phyloP scores from a whole-genome alignment of 2,888 invertebrate species.

The Tenthredo mesomela region DNA sequence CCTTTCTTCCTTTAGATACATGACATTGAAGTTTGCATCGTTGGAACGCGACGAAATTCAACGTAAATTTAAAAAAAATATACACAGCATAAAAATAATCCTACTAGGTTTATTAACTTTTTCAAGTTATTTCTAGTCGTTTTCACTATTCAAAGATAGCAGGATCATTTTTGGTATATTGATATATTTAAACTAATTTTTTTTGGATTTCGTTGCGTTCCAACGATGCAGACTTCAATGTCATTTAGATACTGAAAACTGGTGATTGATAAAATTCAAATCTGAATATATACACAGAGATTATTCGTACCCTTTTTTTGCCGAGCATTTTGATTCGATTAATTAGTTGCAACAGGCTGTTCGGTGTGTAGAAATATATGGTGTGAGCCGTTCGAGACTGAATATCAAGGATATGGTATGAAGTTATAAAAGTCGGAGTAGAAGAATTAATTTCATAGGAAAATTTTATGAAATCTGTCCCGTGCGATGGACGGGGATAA shows the following conservation, averaged over 20 bases:
- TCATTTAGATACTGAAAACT: neutral
- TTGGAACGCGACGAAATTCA: too few relatives aligned
- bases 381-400: neutral
- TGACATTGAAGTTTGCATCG: too few relatives aligned
- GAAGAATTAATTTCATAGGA: neutral
- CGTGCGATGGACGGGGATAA: slow-evolving; percentile 38
- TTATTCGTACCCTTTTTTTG: slow-evolving; percentile 64
- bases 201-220: too few relatives aligned
- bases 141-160: too few relatives aligned
- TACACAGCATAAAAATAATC: too few relatives aligned
- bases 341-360: neutral
- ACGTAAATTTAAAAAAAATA: too few relatives aligned
- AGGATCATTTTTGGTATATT: too few relatives aligned
- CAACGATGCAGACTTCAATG: too few relatives aligned
- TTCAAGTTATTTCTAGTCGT: too few relatives aligned
- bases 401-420: neutral
- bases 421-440: neutral
- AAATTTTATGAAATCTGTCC: slow-evolving; percentile 23
- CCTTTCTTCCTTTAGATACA: neutral
- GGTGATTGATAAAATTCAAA: neutral
- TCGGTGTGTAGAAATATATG: neutral
- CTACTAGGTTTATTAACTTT: too few relatives aligned
- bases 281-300: slow-evolving; percentile 5
- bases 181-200: too few relatives aligned
- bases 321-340: slow-evolving; percentile 64